Percentiles rank a stretch among this genome's conserved stretches.
Evolutionary conservation across 2,888 invertebrate species (phyloP).

Genomic region (Cynaeus angustus): DNA sequence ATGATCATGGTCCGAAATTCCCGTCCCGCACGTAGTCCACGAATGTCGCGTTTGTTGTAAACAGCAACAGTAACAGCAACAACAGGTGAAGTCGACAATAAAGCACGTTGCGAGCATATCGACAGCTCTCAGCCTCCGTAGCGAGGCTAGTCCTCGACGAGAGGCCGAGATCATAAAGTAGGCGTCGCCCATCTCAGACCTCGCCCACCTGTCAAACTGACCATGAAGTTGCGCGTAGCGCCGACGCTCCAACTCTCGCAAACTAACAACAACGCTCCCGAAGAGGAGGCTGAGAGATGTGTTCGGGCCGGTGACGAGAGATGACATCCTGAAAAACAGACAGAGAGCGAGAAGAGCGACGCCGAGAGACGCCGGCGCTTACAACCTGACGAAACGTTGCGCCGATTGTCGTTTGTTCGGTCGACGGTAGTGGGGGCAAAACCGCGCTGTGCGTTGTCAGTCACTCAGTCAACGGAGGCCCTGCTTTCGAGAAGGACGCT

Average conservation of each 20-base stretch:
- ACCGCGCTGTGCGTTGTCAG: conserved; percentile 70
- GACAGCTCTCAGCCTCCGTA: conserved; percentile 62
- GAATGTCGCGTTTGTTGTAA: neutral
- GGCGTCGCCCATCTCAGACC: conserved; percentile 60
- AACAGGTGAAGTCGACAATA: conserved; percentile 59
- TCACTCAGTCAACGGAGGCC: conserved; percentile 72
- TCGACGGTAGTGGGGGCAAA: conserved; percentile 65
- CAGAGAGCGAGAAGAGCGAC: conserved; percentile 58
- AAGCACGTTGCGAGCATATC: conserved; percentile 59
- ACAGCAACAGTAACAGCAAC: conserved; percentile 47
- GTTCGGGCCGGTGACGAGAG: conserved; percentile 70
- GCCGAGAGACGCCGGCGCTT: conserved; percentile 69
- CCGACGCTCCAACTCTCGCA: conserved; percentile 16
- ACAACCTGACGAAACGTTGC: conserved; percentile 70
- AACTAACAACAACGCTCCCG: conserved; percentile 42
- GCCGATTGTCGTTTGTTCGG: conserved; percentile 63
- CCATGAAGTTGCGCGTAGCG: conserved; percentile 69
- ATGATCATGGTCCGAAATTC: no score
- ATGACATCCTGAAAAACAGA: conserved; percentile 67
- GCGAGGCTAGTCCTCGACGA: conserved; percentile 65
- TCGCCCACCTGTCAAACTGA: conserved; percentile 71
- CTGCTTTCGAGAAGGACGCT: conserved; percentile 67
- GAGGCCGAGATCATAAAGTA: conserved; percentile 66
- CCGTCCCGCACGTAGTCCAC: no score
- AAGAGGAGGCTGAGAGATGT: conserved; percentile 64